Base-by-base conservation (phyloP, 2,113 vertebrate species). In the Hippoglossus stenolepis region DNA sequence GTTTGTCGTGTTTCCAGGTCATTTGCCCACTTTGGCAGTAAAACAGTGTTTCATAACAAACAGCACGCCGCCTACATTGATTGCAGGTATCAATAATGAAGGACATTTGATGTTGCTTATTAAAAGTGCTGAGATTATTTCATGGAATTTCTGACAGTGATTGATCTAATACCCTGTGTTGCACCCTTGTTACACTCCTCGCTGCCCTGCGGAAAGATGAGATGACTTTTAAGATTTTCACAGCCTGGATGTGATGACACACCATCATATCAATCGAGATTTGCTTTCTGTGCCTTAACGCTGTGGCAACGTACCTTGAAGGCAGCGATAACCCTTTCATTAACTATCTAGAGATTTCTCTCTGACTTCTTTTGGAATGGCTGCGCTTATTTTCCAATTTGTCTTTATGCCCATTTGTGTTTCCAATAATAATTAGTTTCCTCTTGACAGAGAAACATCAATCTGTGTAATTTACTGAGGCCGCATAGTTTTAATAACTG, bases 181-280 rank as follows among this genome's bases (percentile, higher is more conserved):
- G 60, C 73, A 65, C 13, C 54, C 21, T 23, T 59, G 56, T 88
- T 88, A 70, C 53, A 15, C 77, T 77, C 63, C 28, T 63, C 35
- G 3, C 56, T 63, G 59, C 57, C 70, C 60, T 14, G 26, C 68
- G 73, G 79, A 80, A 43, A 82, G 77, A 83, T 63, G 45, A 84
- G 54, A 80, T 77, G 68, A 80, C 83, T 86, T 75, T 85, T 74
- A 81, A 79, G 74, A 75, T 86, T 85, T 87, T 70, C 69, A 72
- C 73, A 75, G 65, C 43, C 9, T 73, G 54, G 31, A 47, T 68
- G 77, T 79, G 76, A 89, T 86, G 76, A 87, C 79, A 83, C 51
- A 24, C 62, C 64, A 40, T 82, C 26, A 26, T 73, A 65, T 79
- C 72, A 85, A 76, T 65, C 65, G 40, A 69, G 49, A 64, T 23